Evolutionary conservation across 1,140 invertebrate species (phyloP).

Genomic region (Trichonephila clavata): DNA sequence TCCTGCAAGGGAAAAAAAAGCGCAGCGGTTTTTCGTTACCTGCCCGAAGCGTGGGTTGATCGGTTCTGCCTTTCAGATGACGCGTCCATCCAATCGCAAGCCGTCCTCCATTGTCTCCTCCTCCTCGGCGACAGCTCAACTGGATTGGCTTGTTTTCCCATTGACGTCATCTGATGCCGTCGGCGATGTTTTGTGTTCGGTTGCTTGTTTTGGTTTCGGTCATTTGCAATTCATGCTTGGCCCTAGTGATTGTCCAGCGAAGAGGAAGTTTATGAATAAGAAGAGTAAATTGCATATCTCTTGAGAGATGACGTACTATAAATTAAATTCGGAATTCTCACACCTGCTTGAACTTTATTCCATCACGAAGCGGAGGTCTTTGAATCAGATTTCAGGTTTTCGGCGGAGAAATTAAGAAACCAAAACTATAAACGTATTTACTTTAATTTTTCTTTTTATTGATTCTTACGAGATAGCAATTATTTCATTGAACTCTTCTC

Average conservation of each 20-base stretch:
- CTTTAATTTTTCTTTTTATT: background rate
- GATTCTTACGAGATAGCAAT: background rate
- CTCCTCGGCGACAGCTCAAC: background rate
- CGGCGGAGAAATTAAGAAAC: background rate
- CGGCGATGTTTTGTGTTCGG: background rate
- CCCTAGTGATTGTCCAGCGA: background rate
- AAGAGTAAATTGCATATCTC: background rate
- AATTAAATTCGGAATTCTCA: background rate
- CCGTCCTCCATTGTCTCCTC: background rate
- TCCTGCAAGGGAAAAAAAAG: background rate
- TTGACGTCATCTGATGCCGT: conserved; percentile 1
- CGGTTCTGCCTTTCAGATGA: conserved; percentile 13
- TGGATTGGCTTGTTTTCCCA: background rate
- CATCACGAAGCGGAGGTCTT: background rate
- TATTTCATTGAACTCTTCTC: too few species aligned
- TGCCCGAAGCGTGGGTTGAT: conserved; percentile 54
- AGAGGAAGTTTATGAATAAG: background rate
- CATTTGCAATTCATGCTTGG: background rate
- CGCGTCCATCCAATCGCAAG: conserved; percentile 31
- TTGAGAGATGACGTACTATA: background rate
- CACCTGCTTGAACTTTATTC: background rate
- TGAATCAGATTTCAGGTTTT: too few species aligned
- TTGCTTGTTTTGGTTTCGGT: conserved; percentile 24
- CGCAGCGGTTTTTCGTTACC: background rate
- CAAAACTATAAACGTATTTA: background rate